Conservation (phyloP, 1,140 invertebrate genomes). For the Brachionus rubens region DNA sequence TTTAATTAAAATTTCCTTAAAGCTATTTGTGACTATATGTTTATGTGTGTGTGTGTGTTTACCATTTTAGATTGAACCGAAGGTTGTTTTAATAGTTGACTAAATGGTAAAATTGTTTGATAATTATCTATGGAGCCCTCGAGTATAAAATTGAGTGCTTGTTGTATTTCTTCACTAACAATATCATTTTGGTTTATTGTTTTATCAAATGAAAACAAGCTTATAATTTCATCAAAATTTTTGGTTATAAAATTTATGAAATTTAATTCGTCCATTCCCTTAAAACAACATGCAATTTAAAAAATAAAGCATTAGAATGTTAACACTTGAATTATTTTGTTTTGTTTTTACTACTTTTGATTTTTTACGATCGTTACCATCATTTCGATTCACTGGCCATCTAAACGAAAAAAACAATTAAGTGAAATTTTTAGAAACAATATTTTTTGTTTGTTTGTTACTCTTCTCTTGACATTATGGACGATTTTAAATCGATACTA, state of each 20-base stretch:
- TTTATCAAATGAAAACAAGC: slow-evolving; percentile 30
- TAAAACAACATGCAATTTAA: not conserved
- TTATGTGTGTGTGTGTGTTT: too few relatives aligned
- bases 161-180: slow-evolving; percentile 34
- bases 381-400: slow-evolving; percentile 45
- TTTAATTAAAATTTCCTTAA: not conserved
- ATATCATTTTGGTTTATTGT: slow-evolving; percentile 41
- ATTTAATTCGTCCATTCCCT: slow-evolving; percentile 42
- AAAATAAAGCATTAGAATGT: not conserved
- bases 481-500: slow-evolving; percentile 39
- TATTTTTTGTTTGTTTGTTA: not conserved
- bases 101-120: slow-evolving; percentile 40
- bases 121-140: slow-evolving; percentile 36
- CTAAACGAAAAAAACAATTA: not conserved
- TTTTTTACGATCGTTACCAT: slow-evolving; percentile 18
- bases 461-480: slow-evolving; percentile 44
- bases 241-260: slow-evolving; percentile 26
- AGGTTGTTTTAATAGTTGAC: slow-evolving; percentile 22
- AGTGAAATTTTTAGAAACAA: not conserved
- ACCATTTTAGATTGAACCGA: slow-evolving; percentile 38
- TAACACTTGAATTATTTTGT: too few relatives aligned
- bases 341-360: too few relatives aligned
- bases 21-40: too few relatives aligned
- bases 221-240: slow-evolving; percentile 45
- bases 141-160: slow-evolving; percentile 33